Evolutionary conservation across 1,140 invertebrate species (phyloP).

Genomic region (Saccostrea cuccullata): DNA sequence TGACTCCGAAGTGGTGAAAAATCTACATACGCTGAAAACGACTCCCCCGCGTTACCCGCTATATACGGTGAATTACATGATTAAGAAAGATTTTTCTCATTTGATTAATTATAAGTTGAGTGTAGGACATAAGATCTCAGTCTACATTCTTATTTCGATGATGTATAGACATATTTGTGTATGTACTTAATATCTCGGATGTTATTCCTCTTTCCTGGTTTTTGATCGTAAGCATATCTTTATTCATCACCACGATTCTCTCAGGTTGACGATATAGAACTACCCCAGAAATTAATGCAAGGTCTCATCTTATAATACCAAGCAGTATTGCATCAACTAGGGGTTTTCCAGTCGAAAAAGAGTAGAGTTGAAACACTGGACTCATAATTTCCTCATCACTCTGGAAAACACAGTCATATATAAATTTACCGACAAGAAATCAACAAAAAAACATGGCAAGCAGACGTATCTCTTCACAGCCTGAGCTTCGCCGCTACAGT

Average conservation of each 20-base stretch:
- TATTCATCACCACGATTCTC: neutral
- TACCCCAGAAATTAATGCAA: neutral
- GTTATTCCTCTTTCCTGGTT: neutral
- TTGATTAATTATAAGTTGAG: too few relatives aligned
- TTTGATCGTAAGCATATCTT: neutral
- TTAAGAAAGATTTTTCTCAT: too few relatives aligned
- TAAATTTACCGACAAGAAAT: neutral
- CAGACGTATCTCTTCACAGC: conserved; percentile 6
- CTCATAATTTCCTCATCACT: neutral
- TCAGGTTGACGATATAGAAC: neutral
- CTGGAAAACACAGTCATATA: neutral
- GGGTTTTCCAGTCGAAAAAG: neutral
- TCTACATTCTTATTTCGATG: too few relatives aligned
- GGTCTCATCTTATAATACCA: neutral
- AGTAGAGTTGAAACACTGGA: neutral
- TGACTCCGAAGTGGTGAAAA: too few relatives aligned
- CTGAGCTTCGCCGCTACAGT: conserved; percentile 32
- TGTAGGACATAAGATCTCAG: too few relatives aligned
- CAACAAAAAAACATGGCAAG: neutral
- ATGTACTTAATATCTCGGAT: too few relatives aligned
- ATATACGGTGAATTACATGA: too few relatives aligned
- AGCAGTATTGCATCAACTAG: neutral
- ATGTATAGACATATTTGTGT: too few relatives aligned
- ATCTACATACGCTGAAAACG: too few relatives aligned
- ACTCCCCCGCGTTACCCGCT: too few relatives aligned